Conservation (phyloP, 2,888 invertebrate species). For the Aleiodes alternator region DNA sequence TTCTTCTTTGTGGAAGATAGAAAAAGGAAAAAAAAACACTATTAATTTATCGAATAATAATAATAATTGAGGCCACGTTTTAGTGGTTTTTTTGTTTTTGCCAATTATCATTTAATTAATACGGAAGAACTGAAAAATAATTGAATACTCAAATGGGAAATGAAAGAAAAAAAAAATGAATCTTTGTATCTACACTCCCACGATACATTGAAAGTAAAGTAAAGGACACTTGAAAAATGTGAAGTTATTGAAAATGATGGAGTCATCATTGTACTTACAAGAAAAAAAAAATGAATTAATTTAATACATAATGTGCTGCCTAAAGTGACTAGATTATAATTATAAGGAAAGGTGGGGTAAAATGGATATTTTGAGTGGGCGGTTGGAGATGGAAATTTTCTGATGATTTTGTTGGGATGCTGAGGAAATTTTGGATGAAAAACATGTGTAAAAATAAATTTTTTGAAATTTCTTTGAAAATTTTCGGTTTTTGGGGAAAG, state of each 20-base stretch:
- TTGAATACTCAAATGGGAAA: constrained; percentile 38
- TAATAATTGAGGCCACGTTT: constrained; percentile 63
- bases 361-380: no score
- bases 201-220: constrained; percentile 10
- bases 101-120: constrained; percentile 30
- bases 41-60: not conserved
- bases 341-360: no score
- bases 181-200: not conserved
- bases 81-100: constrained; percentile 63
- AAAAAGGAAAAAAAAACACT: constrained; percentile 22
- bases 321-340: constrained; percentile 61
- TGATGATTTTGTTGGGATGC: no score
- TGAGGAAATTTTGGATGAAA: no score
- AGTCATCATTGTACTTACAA: constrained; percentile 69
- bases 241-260: not conserved
- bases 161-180: not conserved
- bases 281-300: constrained; percentile 54
- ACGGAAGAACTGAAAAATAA: constrained; percentile 10
- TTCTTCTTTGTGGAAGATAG: constrained; percentile 26
- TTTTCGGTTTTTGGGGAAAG: no score
- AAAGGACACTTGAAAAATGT: not conserved
- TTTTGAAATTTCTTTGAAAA: no score
- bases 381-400: no score
- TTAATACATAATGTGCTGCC: constrained; percentile 60
- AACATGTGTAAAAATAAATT: no score